Evolutionary conservation across 2,113 vertebrate genomes (phyloP).

Genomic region (Orthonyx spaldingii): DNA sequence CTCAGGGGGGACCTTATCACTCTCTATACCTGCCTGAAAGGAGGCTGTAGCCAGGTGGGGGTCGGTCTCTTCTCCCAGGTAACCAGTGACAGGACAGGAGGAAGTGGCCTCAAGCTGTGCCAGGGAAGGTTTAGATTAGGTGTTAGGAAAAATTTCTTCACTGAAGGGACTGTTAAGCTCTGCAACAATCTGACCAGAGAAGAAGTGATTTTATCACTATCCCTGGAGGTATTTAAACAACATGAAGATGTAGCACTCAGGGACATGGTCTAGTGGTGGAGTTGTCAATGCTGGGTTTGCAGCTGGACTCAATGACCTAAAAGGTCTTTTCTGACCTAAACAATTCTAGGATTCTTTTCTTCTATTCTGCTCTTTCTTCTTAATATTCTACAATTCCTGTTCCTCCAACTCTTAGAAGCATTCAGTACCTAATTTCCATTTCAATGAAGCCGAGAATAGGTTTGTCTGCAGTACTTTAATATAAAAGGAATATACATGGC

Average conservation of each 20-base stretch:
- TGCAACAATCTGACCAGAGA: neutral
- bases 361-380: neutral
- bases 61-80: accelerated
- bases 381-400: neutral
- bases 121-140: neutral
- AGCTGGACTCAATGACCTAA: neutral
- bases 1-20: accelerated
- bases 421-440: neutral
- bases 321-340: neutral
- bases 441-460: neutral
- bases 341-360: neutral
- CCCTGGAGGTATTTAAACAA: neutral
- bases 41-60: accelerated
- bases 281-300: neutral
- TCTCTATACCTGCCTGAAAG: neutral
- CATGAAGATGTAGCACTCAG: accelerated
- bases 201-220: neutral
- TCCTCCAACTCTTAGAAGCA: neutral
- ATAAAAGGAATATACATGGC: neutral
- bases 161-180: neutral
- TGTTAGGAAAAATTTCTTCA: neutral
- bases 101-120: accelerated
- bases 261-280: too few species aligned
- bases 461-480: neutral
- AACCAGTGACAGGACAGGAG: neutral